Evolutionary conservation across 2,113 vertebrate species (phyloP).

Genomic region (Orycteropus afer): DNA sequence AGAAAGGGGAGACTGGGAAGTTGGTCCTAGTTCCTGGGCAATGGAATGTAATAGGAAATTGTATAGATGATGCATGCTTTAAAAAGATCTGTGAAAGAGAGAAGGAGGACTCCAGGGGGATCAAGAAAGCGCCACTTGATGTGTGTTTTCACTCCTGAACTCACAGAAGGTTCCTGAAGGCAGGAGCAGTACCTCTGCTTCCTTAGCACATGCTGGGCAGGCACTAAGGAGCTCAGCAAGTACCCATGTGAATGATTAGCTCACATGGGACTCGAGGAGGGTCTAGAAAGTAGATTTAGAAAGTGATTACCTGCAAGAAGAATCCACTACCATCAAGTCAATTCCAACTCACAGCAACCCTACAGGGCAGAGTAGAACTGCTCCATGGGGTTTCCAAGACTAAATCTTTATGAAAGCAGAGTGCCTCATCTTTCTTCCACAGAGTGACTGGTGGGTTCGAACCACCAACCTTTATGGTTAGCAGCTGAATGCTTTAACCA

Average conservation of each 20-base stretch:
- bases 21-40: not conserved
- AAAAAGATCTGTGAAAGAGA: not conserved
- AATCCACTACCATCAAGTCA: no score
- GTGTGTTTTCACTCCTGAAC: not conserved
- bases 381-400: no score
- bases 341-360: no score
- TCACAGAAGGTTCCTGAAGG: not conserved
- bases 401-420: no score
- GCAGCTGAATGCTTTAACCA: no score
- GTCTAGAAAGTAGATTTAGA: not conserved
- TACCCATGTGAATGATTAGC: fast-evolving
- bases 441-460: no score
- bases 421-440: no score
- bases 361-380: no score
- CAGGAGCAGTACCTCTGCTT: fast-evolving
- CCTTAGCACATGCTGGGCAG: not conserved
- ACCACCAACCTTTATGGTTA: no score
- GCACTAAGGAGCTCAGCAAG: not conserved
- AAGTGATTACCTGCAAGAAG: no score
- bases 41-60: not conserved
- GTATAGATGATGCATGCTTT: not conserved
- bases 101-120: fast-evolving
- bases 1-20: not conserved
- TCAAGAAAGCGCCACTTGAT: not conserved
- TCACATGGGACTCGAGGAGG: not conserved